A percentile compares a stretch with the other conserved stretches of the same genome.
These are phyloP conservation scores for Prosopocoilus inquinatus DNA, from an alignment of 2,888 invertebrate species.

Conservation along the genomic window DNA sequence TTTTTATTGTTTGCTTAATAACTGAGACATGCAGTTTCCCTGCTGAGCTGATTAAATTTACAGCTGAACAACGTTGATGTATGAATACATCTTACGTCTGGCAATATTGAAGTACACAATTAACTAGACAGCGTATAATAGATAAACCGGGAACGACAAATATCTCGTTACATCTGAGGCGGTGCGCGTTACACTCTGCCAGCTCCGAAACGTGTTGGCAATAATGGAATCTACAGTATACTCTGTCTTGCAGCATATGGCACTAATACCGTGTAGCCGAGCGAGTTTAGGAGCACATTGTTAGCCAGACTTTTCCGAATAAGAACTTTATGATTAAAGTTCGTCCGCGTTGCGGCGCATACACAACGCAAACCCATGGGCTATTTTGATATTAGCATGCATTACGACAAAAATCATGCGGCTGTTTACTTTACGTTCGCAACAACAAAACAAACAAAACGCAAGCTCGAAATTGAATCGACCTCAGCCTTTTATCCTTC, in stretches of 20 bases:
- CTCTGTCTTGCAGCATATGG: constrained; percentile 24
- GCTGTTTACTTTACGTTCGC: not conserved
- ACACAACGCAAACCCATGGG: not conserved
- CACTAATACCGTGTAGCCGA: constrained; percentile 22
- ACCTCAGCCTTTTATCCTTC: too few relatives aligned
- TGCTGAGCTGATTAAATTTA: not conserved
- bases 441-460: too few relatives aligned
- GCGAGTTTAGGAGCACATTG: constrained; percentile 8
- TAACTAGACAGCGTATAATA: not conserved
- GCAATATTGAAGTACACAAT: not conserved
- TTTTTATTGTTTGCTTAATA: too few relatives aligned
- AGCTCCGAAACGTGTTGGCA: constrained; percentile 3
- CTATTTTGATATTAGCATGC: not conserved
- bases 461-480: too few relatives aligned
- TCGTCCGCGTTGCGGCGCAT: not conserved
- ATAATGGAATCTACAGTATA: constrained; percentile 10
- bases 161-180: constrained; percentile 1
- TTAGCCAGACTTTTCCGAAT: not conserved
- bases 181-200: constrained; percentile 1
- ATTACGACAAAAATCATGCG: not conserved
- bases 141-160: constrained; percentile 1
- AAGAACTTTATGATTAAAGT: not conserved
- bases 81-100: not conserved
- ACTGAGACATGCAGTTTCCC: not conserved
- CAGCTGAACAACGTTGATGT: not conserved